phyloP scores from a whole-genome alignment of 2,888 invertebrate genomes.

The Dorcus parallelipipedus region DNA sequence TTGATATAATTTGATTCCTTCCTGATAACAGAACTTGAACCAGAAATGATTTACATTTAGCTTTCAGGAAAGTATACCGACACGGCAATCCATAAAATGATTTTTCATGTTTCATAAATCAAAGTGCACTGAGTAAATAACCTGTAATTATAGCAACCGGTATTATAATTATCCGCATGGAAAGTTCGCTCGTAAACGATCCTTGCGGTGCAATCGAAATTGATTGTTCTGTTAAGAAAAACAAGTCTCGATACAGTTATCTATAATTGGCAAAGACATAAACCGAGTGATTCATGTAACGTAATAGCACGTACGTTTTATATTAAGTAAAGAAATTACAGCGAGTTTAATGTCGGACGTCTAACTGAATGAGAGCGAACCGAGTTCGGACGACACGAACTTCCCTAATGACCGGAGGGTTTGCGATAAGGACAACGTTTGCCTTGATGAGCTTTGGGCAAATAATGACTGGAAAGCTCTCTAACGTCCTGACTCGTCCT shows the following conservation, averaged over 20 bases:
- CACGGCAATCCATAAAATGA: too few species aligned
- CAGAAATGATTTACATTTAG: too few species aligned
- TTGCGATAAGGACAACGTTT: constrained; percentile 35
- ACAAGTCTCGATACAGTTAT: neutral
- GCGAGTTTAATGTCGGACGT: neutral
- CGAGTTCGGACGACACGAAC: constrained; percentile 7
- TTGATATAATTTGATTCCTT: too few species aligned
- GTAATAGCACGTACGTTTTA: neutral
- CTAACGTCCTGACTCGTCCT: constrained; percentile 34
- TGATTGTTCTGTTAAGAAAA: too few species aligned
- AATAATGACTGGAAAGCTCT: constrained; percentile 44
- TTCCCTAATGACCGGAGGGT: constrained; percentile 21
- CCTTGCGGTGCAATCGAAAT: too few species aligned
- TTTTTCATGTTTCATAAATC: too few species aligned
- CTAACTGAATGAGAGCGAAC: neutral
- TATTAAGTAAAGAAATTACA: neutral
- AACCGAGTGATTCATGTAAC: neutral
- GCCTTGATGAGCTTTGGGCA: constrained; percentile 43
- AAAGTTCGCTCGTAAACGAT: too few species aligned
- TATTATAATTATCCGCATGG: too few species aligned
- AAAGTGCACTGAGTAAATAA: too few species aligned
- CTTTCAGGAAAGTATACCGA: too few species aligned
- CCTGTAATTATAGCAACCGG: too few species aligned
- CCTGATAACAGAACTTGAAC: too few species aligned
- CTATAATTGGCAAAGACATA: neutral